Conservation (phyloP, 2,888 invertebrate species). For the Druceiella hillmani region DNA sequence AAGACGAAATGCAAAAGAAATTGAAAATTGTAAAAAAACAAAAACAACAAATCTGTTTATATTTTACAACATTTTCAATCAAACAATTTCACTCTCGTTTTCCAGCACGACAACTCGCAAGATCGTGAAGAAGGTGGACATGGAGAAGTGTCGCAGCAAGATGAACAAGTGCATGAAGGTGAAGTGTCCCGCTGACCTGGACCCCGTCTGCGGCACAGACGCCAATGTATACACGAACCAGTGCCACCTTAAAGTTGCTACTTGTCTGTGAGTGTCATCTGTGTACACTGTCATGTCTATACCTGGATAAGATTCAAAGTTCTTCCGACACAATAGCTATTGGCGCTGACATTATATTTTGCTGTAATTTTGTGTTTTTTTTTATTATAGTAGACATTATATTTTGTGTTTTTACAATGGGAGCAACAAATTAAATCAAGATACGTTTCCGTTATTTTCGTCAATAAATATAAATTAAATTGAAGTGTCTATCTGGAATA, state of each 20-base stretch:
- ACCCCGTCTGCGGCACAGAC: conserved; percentile 87
- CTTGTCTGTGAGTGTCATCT: conserved; percentile 66
- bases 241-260: conserved; percentile 76
- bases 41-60: no score
- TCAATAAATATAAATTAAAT: no score
- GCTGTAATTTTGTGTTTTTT: background rate
- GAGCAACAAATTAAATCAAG: no score
- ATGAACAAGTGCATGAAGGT: conserved; percentile 72
- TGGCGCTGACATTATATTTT: background rate
- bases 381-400: no score
- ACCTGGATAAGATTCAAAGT: background rate
- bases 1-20: no score
- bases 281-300: background rate
- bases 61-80: no score
- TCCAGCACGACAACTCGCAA: conserved; percentile 49
- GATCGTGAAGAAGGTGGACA: conserved; percentile 62
- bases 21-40: no score
- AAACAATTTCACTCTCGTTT: no score
- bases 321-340: background rate
- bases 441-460: no score
- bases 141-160: conserved; percentile 73
- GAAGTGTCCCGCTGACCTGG: conserved; percentile 60
- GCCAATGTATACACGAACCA: conserved; percentile 79
- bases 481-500: no score
- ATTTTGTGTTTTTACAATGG: no score